These are phyloP conservation scores for Amyelois transitella DNA, from an alignment of 1,140 invertebrate genomes.

Conservation along the genomic window DNA sequence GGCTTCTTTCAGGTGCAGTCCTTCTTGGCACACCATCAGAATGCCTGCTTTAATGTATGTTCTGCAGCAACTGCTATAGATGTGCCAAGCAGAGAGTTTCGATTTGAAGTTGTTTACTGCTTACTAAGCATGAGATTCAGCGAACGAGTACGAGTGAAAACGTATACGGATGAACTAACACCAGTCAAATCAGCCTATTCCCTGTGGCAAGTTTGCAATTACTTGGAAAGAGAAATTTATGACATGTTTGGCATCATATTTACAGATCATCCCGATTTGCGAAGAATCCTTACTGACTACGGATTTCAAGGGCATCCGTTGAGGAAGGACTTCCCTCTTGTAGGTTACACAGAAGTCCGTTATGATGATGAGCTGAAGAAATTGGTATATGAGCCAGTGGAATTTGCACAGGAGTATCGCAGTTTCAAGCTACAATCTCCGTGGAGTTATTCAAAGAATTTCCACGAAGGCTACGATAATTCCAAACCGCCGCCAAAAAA, in stretches of 20 bases:
- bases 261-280: constrained; percentile 66
- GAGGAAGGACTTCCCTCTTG: constrained; percentile 64
- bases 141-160: constrained; percentile 47
- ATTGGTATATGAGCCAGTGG: constrained; percentile 65
- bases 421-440: constrained; percentile 51
- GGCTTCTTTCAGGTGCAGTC: constrained; percentile 90
- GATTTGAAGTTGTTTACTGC: constrained; percentile 90
- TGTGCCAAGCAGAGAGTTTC: constrained; percentile 83
- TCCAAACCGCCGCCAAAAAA: constrained; percentile 18
- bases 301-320: constrained; percentile 67
- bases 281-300: constrained; percentile 68
- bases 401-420: constrained; percentile 60
- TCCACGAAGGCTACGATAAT: constrained; percentile 45
- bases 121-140: constrained; percentile 90
- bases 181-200: constrained; percentile 55
- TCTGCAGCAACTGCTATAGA: constrained; percentile 90
- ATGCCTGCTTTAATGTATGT: constrained; percentile 91
- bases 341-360: constrained; percentile 60
- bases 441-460: constrained; percentile 55
- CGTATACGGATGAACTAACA: constrained; percentile 68
- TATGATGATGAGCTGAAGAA: constrained; percentile 70
- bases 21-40: constrained; percentile 94
- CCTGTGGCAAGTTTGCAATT: constrained; percentile 56
- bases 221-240: constrained; percentile 66
- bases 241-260: constrained; percentile 70